These are phyloP conservation scores for Drosophila cardini DNA, from an alignment of 1,140 invertebrate genomes.

Conservation along the genomic window DNA sequence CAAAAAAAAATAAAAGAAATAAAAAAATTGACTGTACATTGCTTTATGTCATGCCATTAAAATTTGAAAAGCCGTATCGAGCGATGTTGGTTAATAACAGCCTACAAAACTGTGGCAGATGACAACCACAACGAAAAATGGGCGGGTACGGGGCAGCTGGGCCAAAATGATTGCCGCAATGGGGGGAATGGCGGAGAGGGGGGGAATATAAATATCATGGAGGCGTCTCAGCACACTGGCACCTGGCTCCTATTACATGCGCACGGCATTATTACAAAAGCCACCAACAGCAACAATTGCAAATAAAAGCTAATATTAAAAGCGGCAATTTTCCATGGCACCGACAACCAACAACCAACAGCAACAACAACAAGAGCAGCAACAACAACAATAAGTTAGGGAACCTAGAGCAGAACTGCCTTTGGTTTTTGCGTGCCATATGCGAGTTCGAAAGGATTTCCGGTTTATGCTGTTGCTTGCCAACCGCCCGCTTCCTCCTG, in stretches of 20 bases:
- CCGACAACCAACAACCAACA: constrained; percentile 41
- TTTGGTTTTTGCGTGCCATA: constrained; percentile 79
- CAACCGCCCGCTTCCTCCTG: constrained; percentile 16
- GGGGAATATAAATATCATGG: constrained; percentile 64
- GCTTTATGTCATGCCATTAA: constrained; percentile 70
- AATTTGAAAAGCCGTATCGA: constrained; percentile 66
- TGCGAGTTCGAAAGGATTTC: constrained; percentile 82
- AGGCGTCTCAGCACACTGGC: constrained; percentile 77
- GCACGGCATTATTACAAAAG: constrained; percentile 79
- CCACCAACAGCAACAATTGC: constrained; percentile 66
- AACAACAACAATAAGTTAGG: constrained; percentile 3
- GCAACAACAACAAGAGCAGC: constrained; percentile 5
- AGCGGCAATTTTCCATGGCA: constrained; percentile 79
- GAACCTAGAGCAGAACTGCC: constrained; percentile 28
- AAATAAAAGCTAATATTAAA: constrained; percentile 83
- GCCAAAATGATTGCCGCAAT: constrained; percentile 68
- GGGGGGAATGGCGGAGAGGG: constrained; percentile 56
- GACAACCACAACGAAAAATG: constrained; percentile 46
- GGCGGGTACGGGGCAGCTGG: neutral
- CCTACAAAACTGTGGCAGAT: constrained; percentile 79
- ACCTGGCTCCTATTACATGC: constrained; percentile 82
- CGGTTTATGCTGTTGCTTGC: constrained; percentile 73
- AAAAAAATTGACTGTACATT: constrained; percentile 52
- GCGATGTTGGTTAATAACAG: constrained; percentile 80
- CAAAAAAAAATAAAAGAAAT: constrained; percentile 2